Conservation (phyloP, 1,140 invertebrate species). For the Anastrepha ludens region DNA sequence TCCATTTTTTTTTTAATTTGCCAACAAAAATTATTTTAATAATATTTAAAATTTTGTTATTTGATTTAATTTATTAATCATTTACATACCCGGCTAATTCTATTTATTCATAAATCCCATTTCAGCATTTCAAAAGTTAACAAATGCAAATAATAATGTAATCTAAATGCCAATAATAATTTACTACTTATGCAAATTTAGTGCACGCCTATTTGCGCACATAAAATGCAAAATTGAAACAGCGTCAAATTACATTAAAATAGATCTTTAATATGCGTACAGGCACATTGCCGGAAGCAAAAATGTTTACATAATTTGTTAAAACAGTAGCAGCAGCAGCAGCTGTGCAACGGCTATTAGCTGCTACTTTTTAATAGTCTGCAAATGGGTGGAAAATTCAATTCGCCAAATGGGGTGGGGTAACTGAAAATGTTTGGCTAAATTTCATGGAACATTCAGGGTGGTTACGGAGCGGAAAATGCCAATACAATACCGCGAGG, state of each 20-base stretch:
- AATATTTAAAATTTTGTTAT: not conserved
- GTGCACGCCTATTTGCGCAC: slow-evolving; percentile 11
- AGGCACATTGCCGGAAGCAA: not conserved
- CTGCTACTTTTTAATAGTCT: slow-evolving; percentile 22
- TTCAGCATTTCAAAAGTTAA: slow-evolving; percentile 34
- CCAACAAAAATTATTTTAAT: too few relatives aligned
- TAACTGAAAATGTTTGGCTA: not conserved
- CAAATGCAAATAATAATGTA: slow-evolving; percentile 40
- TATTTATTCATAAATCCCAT: slow-evolving; percentile 11
- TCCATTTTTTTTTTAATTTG: too few relatives aligned
- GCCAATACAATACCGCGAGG: not conserved
- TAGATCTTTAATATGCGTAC: not conserved
- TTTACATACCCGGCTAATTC: not conserved
- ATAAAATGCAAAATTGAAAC: slow-evolving; percentile 41
- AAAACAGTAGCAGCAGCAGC: not conserved
- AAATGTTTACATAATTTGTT: slow-evolving; percentile 21
- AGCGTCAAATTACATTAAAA: slow-evolving; percentile 42
- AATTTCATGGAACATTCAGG: not conserved
- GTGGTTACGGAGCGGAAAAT: not conserved
- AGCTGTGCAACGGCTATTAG: slow-evolving; percentile 12
- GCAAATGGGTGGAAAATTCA: not conserved
- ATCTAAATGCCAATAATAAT: slow-evolving; percentile 37
- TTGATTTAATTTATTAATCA: not conserved
- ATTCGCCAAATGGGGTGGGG: not conserved
- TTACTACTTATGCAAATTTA: slow-evolving; percentile 37